A percentile compares a stretch with the other conserved stretches of the same genome.
These are phyloP conservation scores for Hydrozoanthus tunicans DNA, from an alignment of 64 coral and sea anemone genomes.

Conservation along the genomic window DNA sequence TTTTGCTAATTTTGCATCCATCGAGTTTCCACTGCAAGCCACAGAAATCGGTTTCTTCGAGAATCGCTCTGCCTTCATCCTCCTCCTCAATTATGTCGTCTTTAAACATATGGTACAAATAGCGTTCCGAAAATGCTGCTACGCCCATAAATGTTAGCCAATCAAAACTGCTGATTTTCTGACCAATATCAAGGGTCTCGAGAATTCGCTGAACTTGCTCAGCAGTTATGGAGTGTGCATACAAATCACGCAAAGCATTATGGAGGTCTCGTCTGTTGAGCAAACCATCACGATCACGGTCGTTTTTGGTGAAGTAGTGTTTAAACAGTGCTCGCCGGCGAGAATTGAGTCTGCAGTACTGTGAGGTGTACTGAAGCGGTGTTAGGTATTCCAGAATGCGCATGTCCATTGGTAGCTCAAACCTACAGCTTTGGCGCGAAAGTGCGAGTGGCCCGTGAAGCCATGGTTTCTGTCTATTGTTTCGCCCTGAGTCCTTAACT, in stretches of 20 bases:
- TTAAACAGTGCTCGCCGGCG: slow-evolving; percentile 80
- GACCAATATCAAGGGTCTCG: slow-evolving; percentile 72
- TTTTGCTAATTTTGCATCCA: slow-evolving; percentile 71
- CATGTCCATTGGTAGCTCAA: slow-evolving; percentile 96
- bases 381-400: slow-evolving; percentile 74
- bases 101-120: slow-evolving; percentile 70
- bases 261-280: slow-evolving; percentile 79
- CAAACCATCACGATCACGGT: slow-evolving; percentile 77
- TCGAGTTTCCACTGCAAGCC: slow-evolving; percentile 92
- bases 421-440: slow-evolving; percentile 83
- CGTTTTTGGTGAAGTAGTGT: slow-evolving; percentile 88
- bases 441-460: slow-evolving; percentile 85
- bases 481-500: slow-evolving; percentile 12
- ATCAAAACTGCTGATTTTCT: slow-evolving; percentile 64
- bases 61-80: slow-evolving; percentile 64
- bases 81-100: slow-evolving; percentile 34
- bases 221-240: slow-evolving; percentile 71
- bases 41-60: slow-evolving; percentile 97
- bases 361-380: slow-evolving; percentile 75
- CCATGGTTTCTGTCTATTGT: slow-evolving; percentile 53
- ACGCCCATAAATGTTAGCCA: slow-evolving; percentile 66
- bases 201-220: slow-evolving; percentile 75
- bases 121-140: slow-evolving; percentile 94
- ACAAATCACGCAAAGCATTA: slow-evolving; percentile 73
- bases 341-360: slow-evolving; percentile 76